These are phyloP conservation scores for Aplochiton taeniatus DNA, from an alignment of 2,797 vertebrate genomes.

Conservation along the genomic window DNA sequence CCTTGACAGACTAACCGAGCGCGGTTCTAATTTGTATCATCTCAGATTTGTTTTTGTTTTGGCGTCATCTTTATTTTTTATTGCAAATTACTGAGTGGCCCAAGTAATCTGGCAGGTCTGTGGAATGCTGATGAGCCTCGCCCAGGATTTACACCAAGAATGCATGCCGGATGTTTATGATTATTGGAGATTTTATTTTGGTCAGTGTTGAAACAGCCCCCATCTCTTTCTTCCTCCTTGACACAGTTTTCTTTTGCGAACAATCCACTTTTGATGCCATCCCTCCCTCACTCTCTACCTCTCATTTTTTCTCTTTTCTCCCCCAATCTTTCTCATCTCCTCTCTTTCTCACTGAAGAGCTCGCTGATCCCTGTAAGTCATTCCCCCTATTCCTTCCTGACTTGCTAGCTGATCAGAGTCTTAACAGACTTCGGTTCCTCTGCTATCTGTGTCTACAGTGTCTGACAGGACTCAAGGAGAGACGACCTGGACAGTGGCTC, in stretches of 20 bases:
- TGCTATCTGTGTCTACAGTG: too few relatives aligned
- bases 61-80: constrained; percentile 80
- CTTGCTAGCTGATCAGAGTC: too few relatives aligned
- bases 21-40: constrained; percentile 76
- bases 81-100: constrained; percentile 78
- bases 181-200: constrained; percentile 74
- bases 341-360: too few relatives aligned
- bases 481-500: too few relatives aligned
- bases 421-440: too few relatives aligned
- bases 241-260: neutral
- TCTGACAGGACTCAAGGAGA: too few relatives aligned
- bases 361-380: too few relatives aligned
- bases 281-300: neutral
- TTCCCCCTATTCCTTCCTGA: neutral
- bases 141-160: constrained; percentile 64
- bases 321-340: too few relatives aligned
- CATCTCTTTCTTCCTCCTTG: neutral
- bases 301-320: neutral
- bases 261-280: neutral
- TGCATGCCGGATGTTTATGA: constrained; percentile 74
- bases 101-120: constrained; percentile 70
- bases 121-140: constrained; percentile 73
- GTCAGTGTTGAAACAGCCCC: constrained; percentile 60
- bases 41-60: constrained; percentile 82
- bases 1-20: constrained; percentile 74